Percentiles rank a stretch among this genome's conserved stretches.
Conservation (phyloP, 2,113 vertebrate genomes). For the Albula glossodonta region DNA sequence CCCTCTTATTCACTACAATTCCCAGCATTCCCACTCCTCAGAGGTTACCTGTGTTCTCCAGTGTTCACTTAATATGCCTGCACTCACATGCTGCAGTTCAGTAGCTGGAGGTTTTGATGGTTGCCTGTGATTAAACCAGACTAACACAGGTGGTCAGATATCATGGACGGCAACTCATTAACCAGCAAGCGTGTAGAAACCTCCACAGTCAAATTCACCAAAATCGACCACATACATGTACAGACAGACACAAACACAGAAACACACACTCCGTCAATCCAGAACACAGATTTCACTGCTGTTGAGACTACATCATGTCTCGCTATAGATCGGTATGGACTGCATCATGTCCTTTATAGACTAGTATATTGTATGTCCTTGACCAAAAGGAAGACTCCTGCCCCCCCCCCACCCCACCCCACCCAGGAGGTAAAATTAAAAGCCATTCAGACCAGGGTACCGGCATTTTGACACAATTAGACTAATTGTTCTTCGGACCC, state of each 20-base stretch:
- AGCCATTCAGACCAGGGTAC: neutral
- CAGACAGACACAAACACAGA: too few relatives aligned
- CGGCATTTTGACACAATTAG: constrained; percentile 5
- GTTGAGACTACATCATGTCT: too few relatives aligned
- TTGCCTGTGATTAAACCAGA: neutral
- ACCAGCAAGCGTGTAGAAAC: neutral
- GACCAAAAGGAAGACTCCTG: neutral
- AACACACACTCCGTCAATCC: too few relatives aligned
- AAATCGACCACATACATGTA: too few relatives aligned
- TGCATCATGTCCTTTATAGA: neutral
- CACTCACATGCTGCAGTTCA: neutral
- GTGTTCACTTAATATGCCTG: neutral
- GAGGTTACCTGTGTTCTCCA: neutral
- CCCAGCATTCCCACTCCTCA: neutral
- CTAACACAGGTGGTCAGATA: neutral
- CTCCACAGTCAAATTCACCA: too few relatives aligned
- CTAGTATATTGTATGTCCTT: neutral
- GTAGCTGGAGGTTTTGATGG: neutral
- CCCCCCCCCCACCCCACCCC: neutral
- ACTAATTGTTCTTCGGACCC: constrained; percentile 21
- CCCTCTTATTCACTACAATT: neutral
- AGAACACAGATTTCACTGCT: too few relatives aligned
- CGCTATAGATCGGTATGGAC: too few relatives aligned
- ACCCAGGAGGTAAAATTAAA: neutral
- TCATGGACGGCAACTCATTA: neutral